Percentiles rank a stretch among this genome's conserved stretches.
Evolutionary conservation across 2,888 invertebrate genomes (phyloP).

Genomic region (Protodeltote pygarga): DNA sequence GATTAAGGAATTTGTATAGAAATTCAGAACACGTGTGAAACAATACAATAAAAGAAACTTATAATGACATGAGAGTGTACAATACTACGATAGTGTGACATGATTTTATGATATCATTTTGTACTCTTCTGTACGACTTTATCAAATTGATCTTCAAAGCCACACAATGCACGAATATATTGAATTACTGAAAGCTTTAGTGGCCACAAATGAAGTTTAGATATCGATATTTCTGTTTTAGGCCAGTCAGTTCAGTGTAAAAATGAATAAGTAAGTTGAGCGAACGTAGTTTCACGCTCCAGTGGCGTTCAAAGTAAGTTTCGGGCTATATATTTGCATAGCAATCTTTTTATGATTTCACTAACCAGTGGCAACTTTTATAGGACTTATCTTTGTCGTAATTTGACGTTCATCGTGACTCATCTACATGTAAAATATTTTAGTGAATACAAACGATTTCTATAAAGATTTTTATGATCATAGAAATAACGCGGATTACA

Average conservation of each 20-base stretch:
- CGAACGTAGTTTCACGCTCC: conserved; percentile 23
- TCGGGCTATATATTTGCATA: conserved; percentile 41
- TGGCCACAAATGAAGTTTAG: conserved; percentile 19
- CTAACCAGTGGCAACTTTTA: conserved; percentile 31
- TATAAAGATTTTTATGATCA: conserved; percentile 51
- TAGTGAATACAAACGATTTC: conserved; percentile 59
- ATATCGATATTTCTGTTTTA: conserved; percentile 24
- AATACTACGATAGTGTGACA: neutral
- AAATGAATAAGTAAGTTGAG: conserved; percentile 34
- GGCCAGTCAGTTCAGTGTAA: conserved; percentile 18
- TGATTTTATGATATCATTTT: conserved; percentile 13
- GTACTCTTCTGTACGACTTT: conserved; percentile 7
- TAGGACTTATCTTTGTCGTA: conserved; percentile 16
- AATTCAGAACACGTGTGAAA: conserved; percentile 23
- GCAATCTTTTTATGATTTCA: conserved; percentile 41
- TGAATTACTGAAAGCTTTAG: conserved; percentile 18
- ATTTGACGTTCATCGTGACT: conserved; percentile 39
- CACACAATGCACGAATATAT: conserved; percentile 10
- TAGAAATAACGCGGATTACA: conserved; percentile 46
- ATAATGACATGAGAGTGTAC: conserved; percentile 1
- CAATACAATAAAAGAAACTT: conserved; percentile 6
- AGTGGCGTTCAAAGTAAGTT: conserved; percentile 28
- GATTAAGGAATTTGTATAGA: conserved; percentile 8
- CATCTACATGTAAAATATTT: conserved; percentile 38
- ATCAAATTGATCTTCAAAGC: conserved; percentile 31